Conservation (phyloP, 1,140 invertebrate genomes). For the Riptortus pedestris region DNA sequence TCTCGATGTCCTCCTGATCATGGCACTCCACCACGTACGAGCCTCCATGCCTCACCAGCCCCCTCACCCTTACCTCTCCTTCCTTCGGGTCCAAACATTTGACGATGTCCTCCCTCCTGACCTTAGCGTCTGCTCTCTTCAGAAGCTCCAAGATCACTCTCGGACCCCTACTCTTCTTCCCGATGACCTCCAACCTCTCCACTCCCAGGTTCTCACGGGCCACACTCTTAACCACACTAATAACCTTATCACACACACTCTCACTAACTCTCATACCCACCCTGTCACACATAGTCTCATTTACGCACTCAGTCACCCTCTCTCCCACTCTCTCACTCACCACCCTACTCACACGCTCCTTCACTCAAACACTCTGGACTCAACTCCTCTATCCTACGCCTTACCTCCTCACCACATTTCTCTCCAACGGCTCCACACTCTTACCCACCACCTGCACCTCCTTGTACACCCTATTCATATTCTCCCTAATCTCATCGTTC, state of each 20-base stretch:
- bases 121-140: background rate
- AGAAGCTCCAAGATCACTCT: background rate
- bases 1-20: background rate
- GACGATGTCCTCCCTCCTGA: background rate
- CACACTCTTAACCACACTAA: too few relatives aligned
- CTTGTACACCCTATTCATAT: too few relatives aligned
- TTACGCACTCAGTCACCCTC: too few relatives aligned
- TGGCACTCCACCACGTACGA: background rate
- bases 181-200: background rate
- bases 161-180: background rate
- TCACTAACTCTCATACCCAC: background rate
- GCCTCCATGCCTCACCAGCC: background rate
- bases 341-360: too few relatives aligned
- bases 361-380: background rate
- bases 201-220: too few relatives aligned
- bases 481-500: too few relatives aligned
- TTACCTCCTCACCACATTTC: too few relatives aligned
- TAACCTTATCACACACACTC: background rate
- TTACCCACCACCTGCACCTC: too few relatives aligned
- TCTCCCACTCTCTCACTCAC: too few relatives aligned
- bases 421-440: too few relatives aligned
- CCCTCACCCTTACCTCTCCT: background rate
- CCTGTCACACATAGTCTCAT: too few relatives aligned
- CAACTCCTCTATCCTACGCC: too few relatives aligned
- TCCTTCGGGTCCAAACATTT: background rate